Base-by-base conservation (phyloP, 2,888 invertebrate species). In the Drosophila siamana region DNA sequence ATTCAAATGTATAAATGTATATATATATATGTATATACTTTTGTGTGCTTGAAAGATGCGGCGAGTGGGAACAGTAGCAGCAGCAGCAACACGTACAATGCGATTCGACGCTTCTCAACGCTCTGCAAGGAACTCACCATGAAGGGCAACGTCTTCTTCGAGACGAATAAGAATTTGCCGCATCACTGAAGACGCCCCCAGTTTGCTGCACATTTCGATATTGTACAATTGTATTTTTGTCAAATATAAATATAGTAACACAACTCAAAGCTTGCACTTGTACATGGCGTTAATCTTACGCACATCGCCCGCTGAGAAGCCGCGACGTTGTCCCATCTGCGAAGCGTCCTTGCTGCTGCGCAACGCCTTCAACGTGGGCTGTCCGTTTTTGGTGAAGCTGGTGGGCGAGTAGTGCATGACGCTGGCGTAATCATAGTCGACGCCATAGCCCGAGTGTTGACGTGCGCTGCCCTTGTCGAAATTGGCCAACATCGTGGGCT, bases 341-440 rank as follows among this genome's bases (percentile, higher is more conserved):
- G 44, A 26, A 2, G 84, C 74, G 15, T 89, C 89, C 1, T 69
- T 22, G 2, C 65, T 78, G 24, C 40, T 40, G 9, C 59, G 75
- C 94, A 94, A 95, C 0, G 96, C 93, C 44, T 94, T 92, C 30
- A 97, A 95, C 0, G 97, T 97, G 6, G 95, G 94, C 82, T 93
- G 92, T 0, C 94, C 94, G 89, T 96, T 96, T 55, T 89, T 93
- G 0, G 96, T 95, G 91, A 97, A 97, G 6, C 96, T 96, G 19
- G 93, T 94, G 41, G 94, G 93, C 0, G 96, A 96, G 91, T 97
- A 97, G 87, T 97, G 97, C 96, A 97, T 96, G 0, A 97, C 95
- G 74, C 96, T 96, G 74, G 94, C 94, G 91, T 95, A 96, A 90
- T 97, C 96, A 83, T 97, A 97, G 0, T 93, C 92, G 0, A 96